phyloP scores from a whole-genome alignment of 2,888 invertebrate genomes.

The Rhaphigaster nebulosa region DNA sequence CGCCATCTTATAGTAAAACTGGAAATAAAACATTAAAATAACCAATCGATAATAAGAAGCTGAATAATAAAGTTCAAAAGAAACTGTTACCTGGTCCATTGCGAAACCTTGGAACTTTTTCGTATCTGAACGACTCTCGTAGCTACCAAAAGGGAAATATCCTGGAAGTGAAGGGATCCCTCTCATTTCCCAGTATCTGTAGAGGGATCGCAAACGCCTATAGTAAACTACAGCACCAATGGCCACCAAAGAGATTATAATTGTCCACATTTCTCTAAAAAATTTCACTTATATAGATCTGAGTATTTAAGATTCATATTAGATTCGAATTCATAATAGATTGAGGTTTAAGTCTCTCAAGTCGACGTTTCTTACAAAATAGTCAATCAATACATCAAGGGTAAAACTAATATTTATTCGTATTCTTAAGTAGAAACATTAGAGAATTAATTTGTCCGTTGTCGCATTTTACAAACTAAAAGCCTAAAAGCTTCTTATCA shows the following conservation, averaged over 20 bases:
- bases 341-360: no score
- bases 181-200: slow-evolving; percentile 20
- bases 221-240: slow-evolving; percentile 9
- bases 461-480: no score
- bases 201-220: background rate
- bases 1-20: slow-evolving; percentile 53
- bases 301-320: no score
- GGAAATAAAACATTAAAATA: background rate
- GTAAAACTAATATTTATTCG: no score
- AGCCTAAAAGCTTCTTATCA: no score
- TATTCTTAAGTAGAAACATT: no score
- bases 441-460: no score
- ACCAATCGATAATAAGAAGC: background rate
- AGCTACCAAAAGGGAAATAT: background rate
- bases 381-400: no score
- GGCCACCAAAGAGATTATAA: background rate
- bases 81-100: slow-evolving; percentile 5
- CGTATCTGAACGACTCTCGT: slow-evolving; percentile 67
- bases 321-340: no score
- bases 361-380: no score
- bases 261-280: background rate
- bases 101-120: slow-evolving; percentile 38
- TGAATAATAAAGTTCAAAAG: no score
- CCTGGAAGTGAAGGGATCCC: background rate
- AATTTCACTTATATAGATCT: no score